Conservation (phyloP, 2,113 vertebrate genomes). For the Polyodon spathula region DNA sequence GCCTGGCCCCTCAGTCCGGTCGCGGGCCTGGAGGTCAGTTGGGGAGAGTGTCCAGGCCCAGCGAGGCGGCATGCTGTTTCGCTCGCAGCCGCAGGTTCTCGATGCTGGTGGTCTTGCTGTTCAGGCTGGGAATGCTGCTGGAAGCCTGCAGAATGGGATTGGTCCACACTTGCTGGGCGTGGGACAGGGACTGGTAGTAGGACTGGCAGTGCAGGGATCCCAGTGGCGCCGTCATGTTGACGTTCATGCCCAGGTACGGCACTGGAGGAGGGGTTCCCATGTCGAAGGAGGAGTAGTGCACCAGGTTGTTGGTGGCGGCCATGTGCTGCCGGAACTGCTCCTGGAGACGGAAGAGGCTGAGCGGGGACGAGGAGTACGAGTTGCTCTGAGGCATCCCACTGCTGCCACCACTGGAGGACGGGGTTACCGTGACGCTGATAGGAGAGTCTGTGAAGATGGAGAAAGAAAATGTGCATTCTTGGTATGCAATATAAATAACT, state of each 20-base stretch:
- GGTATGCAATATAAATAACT: not conserved
- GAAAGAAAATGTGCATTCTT: not conserved
- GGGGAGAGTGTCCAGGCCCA: slow-evolving; percentile 86
- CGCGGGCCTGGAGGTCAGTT: slow-evolving; percentile 59
- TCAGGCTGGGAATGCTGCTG: slow-evolving; percentile 68
- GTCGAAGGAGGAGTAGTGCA: slow-evolving; percentile 94
- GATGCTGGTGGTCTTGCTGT: slow-evolving; percentile 98
- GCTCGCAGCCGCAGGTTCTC: slow-evolving; percentile 93
- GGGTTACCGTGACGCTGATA: slow-evolving; percentile 52
- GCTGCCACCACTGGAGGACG: slow-evolving; percentile 57
- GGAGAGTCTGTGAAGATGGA: slow-evolving; percentile 71
- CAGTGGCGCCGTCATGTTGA: slow-evolving; percentile 81
- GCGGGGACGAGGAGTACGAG: slow-evolving; percentile 91
- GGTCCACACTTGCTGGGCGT: slow-evolving; percentile 92
- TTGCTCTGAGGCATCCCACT: slow-evolving; percentile 70
- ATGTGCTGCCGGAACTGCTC: slow-evolving; percentile 98
- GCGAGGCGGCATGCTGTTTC: slow-evolving; percentile 90
- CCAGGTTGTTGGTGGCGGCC: slow-evolving; percentile 94
- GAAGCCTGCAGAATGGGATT: slow-evolving; percentile 79
- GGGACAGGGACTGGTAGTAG: slow-evolving; percentile 91
- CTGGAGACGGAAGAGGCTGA: slow-evolving; percentile 96
- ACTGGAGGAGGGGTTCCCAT: slow-evolving; percentile 77
- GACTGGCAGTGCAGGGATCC: slow-evolving; percentile 91
- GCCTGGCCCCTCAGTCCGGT: not conserved
- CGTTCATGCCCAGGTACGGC: slow-evolving; percentile 89